These are phyloP conservation scores for Knipowitschia caucasica DNA, from an alignment of 2,797 vertebrate genomes.

Conservation along the genomic window DNA sequence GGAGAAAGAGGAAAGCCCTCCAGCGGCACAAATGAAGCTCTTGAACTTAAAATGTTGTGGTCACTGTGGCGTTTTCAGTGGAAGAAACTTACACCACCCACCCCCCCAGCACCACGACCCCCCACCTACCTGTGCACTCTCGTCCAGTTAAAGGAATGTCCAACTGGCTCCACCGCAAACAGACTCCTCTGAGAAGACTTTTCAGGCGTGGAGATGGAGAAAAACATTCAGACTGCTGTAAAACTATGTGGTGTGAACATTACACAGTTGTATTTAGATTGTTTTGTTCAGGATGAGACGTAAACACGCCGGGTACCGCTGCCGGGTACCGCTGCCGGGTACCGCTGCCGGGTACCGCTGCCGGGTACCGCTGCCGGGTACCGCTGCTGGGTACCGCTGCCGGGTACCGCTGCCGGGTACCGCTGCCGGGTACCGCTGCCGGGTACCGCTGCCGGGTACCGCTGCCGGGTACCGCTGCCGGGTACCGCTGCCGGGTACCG, in stretches of 20 bases:
- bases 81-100: conserved; percentile 68
- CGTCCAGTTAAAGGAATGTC: conserved; percentile 67
- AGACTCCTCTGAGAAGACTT: conserved; percentile 62
- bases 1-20: conserved; percentile 96
- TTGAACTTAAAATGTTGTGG: conserved; percentile 79
- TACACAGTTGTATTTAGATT: conserved; percentile 77
- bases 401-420: background rate
- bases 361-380: background rate
- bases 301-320: conserved; percentile 31
- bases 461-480: background rate
- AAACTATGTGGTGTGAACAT: conserved; percentile 70
- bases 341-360: background rate
- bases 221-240: conserved; percentile 46
- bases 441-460: background rate
- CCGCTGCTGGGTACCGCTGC: background rate
- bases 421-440: background rate
- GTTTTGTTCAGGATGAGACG: conserved; percentile 65
- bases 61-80: conserved; percentile 81
- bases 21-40: conserved; percentile 90
- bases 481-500: background rate
- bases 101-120: background rate
- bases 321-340: background rate
- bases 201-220: conserved; percentile 35
- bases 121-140: conserved; percentile 24
- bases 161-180: conserved; percentile 70